These are phyloP conservation scores for Gallinago stenura DNA, from an alignment of 2,797 vertebrate species.

Conservation along the genomic window DNA sequence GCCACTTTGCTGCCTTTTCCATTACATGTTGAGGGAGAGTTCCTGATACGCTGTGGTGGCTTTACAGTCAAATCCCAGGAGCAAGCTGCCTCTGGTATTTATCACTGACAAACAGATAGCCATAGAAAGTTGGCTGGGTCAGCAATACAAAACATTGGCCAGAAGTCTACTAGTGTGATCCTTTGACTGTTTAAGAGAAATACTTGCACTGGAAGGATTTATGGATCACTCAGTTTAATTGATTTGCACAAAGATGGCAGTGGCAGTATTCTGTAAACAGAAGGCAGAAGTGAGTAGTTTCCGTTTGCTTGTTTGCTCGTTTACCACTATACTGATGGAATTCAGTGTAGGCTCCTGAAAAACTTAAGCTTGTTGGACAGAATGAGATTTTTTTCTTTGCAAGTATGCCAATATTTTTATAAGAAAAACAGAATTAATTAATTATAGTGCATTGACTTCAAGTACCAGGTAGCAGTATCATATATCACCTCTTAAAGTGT, in stretches of 20 bases:
- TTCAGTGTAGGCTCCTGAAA: not conserved
- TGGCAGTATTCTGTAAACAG: not conserved
- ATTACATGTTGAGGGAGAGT: not conserved
- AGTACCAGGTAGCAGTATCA: not conserved
- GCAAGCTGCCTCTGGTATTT: not conserved
- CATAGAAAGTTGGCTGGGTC: not conserved
- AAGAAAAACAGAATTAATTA: not conserved
- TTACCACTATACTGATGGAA: not conserved
- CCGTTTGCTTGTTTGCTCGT: not conserved
- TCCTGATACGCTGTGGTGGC: not conserved
- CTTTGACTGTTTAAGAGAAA: not conserved
- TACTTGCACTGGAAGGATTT: not conserved
- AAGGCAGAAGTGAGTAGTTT: not conserved
- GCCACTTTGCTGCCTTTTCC: not conserved
- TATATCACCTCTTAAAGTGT: not conserved
- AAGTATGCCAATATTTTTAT: not conserved
- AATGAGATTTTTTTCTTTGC: not conserved
- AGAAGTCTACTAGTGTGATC: not conserved
- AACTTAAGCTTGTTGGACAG: not conserved
- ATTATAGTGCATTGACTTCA: not conserved
- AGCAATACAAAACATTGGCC: not conserved
- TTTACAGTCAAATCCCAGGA: not conserved
- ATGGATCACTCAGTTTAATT: not conserved
- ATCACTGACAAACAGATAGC: not conserved
- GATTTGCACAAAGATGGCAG: not conserved